Percentiles rank a stretch among this genome's conserved stretches.
Evolutionary conservation across 2,797 vertebrate species (phyloP).

Genomic region (Liparis tanakae): DNA sequence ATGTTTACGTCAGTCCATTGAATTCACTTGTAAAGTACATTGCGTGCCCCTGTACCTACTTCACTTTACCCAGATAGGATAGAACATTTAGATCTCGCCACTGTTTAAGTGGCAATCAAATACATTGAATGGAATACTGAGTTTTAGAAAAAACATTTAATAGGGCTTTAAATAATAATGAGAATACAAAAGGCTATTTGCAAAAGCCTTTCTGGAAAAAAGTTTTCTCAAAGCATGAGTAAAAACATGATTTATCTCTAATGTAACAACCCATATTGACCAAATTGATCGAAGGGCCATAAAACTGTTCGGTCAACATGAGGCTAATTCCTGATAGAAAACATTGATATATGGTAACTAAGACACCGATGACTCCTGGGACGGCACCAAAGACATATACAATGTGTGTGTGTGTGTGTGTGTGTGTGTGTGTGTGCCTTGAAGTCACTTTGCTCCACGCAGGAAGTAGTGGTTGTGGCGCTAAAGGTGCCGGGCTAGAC

Average conservation of each 20-base stretch:
- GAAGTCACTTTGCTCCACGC: constrained; percentile 41
- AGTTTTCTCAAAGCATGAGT: constrained; percentile 28
- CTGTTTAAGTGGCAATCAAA: not conserved
- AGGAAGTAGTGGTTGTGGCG: constrained; percentile 52
- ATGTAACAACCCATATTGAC: constrained; percentile 42
- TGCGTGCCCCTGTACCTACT: not conserved
- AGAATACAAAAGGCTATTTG: constrained; percentile 3
- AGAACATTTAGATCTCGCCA: not conserved
- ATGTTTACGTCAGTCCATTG: constrained; percentile 4
- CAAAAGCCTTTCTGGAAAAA: constrained; percentile 26
- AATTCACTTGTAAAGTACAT: constrained; percentile 6
- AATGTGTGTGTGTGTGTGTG: constrained; percentile 9
- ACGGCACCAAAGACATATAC: constrained; percentile 24
- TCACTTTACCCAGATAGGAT: not conserved
- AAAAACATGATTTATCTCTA: constrained; percentile 56
- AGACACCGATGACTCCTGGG: constrained; percentile 33
- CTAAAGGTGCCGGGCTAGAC: constrained; percentile 55
- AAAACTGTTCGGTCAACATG: constrained; percentile 55
- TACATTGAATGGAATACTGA: not conserved
- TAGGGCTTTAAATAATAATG: constrained; percentile 6
- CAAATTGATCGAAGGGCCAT: constrained; percentile 46
- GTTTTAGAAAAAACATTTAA: not conserved
- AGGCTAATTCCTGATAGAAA: constrained; percentile 48
- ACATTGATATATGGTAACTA: constrained; percentile 44
- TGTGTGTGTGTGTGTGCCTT: constrained; percentile 22